Evolutionary conservation across 2,797 vertebrate genomes (phyloP), one percentile per base, ranked within the genome.

Genomic region (Rhinatrema bivittatum): DNA sequence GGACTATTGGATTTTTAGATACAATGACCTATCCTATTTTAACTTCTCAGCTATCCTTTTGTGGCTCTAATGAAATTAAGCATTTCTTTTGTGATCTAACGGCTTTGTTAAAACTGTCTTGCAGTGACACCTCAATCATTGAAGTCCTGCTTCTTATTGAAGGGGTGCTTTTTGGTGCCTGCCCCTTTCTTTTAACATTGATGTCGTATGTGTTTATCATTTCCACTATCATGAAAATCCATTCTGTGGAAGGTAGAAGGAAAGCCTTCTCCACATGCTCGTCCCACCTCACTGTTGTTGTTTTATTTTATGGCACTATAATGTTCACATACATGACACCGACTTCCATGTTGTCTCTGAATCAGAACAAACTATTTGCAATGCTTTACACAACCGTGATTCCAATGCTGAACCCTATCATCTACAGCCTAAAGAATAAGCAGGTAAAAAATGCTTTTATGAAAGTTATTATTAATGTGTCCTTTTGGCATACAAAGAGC

Each of bases 401-500:
- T 3, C 59, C 59, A 27, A 60, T 60, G 53, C 18, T 68, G 16
- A 68, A 62, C 4, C 53, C 61, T 5, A 39, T 62, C 15, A 60
- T 67, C 19, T 65, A 62, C 20, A 62, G 50, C 20, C 25, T 62
- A 20, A 53, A 59, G 7, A 65, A 62, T 25, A 53, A 70, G 16
- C 53, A 67, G 10, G 42, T 62, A 4, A 67, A 67, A 12, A 36
- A 48, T 3, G 50, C 58, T 8, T 18, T 46, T 17, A 7, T 7
- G 26, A 39, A 24, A n/a, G n/a, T n/a, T n/a, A n/a, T n/a, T n/a
- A n/a, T n/a, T n/a, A n/a, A n/a, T n/a, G n/a, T n/a, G n/a, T n/a
- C n/a, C n/a, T n/a, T n/a, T n/a, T n/a, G n/a, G n/a, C n/a, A n/a
- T n/a, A n/a, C n/a, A n/a, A n/a, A n/a, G n/a, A n/a, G n/a, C n/a